Evolutionary conservation across 2,113 vertebrate species (phyloP), one percentile per base, ranked within the genome.

Genomic region (Coreoperca whiteheadi): DNA sequence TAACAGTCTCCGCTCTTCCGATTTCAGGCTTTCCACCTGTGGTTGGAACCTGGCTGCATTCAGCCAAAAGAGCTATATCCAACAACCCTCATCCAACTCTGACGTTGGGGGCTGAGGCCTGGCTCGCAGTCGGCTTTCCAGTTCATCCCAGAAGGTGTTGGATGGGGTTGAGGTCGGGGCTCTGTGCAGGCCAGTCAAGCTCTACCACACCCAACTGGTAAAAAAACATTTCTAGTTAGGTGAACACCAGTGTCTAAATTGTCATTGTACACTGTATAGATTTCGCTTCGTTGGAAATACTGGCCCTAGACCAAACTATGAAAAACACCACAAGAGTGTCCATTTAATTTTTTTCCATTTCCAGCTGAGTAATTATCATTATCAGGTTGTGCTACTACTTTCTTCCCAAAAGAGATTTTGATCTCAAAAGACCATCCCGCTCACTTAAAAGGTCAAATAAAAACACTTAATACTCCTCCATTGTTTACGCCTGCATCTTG

Each of bases 381-480:
- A 32, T 8, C 28, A 32, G 32, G 10, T 14, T n/a, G 48, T 54
- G 34, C 46, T 15, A 7, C 14, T 1, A 14, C 21, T 32, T 34
- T 3, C 2, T 59, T 23, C 39, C 50, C 60, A 10, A 46, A 54
- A n/a, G 25, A 60, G 3, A 25, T 48, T 18, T 11, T 0, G 30
- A 56, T 64, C 57, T 56, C 21, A 2, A 16, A 37, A 53, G 64
- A 48, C 11, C 23, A 4, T 28, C 30, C 23, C 11, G 20, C 70
- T 79, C 39, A 37, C 5, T 72, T 53, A 50, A 68, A 75, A 75
- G 77, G 81, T 84, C 50, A 51, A 66, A 32, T 20, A 34, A 66
- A 83, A 65, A 50, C 21, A 56, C 16, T 75, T 61, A 61, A 59
- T 48, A 68, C 79, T 68, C 65, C 53, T 1, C 34, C 8, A 18